Percentiles rank a stretch among this genome's conserved stretches.
phyloP scores from a whole-genome alignment of 2,797 vertebrate species.

The Leptatherina wallacei region DNA sequence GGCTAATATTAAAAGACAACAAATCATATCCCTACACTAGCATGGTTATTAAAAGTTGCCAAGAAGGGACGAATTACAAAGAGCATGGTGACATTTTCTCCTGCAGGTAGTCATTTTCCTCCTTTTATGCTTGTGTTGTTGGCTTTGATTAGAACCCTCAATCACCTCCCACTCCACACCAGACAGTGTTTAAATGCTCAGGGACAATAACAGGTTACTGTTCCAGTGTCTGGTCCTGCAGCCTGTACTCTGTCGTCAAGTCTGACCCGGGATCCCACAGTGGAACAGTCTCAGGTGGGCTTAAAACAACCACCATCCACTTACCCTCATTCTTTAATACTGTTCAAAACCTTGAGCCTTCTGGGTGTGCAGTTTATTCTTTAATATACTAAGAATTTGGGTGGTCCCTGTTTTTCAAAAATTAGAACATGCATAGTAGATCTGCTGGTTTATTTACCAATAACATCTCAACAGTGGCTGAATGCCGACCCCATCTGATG shows the following conservation, averaged over 20 bases:
- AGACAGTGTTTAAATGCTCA: conserved; percentile 83
- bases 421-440: conserved; percentile 47
- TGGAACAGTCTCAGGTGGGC: conserved; percentile 46
- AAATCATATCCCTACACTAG: conserved; percentile 60
- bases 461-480: conserved; percentile 50
- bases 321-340: conserved; percentile 5
- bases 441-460: conserved; percentile 62
- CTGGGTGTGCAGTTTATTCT: neutral
- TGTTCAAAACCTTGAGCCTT: conserved; percentile 17
- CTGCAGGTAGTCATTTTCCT: conserved; percentile 80
- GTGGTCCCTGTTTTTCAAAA: conserved; percentile 48
- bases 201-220: conserved; percentile 82
- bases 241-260: conserved; percentile 58
- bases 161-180: conserved; percentile 71
- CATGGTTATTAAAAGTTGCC: conserved; percentile 75
- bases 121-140: conserved; percentile 78
- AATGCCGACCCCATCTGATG: conserved; percentile 33
- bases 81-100: conserved; percentile 66
- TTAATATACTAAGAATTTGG: conserved; percentile 38
- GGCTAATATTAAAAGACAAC: conserved; percentile 72
- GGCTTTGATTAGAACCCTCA: conserved; percentile 74
- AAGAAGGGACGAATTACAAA: conserved; percentile 78
- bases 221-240: conserved; percentile 76
- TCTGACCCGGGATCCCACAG: conserved; percentile 60
- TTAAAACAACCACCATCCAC: conserved; percentile 5